phyloP scores from a whole-genome alignment of 2,888 invertebrate genomes.

The Celastrina argiolus region DNA sequence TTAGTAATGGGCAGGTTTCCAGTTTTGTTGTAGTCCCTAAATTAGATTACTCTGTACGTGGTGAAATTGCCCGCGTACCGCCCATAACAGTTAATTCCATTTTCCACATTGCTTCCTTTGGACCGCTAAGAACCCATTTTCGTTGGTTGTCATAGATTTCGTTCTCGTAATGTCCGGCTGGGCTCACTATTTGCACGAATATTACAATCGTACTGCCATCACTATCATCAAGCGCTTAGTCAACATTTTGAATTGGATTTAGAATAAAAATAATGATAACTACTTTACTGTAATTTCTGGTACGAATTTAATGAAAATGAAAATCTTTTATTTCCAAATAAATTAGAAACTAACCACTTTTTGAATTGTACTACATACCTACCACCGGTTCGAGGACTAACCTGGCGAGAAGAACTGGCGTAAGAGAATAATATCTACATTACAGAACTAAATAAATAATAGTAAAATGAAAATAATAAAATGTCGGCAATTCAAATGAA shows the following conservation, averaged over 20 bases:
- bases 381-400: too few relatives aligned
- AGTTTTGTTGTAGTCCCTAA: slow-evolving; percentile 19
- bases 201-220: not conserved
- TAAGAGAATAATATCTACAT: too few relatives aligned
- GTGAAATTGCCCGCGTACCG: slow-evolving; percentile 17
- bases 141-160: slow-evolving; percentile 3
- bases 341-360: too few relatives aligned
- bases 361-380: too few relatives aligned
- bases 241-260: not conserved
- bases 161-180: not conserved
- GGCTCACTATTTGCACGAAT: slow-evolving; percentile 1
- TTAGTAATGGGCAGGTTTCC: slow-evolving; percentile 22
- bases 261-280: too few relatives aligned
- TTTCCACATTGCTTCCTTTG: slow-evolving; percentile 17
- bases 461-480: too few relatives aligned
- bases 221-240: not conserved
- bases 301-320: too few relatives aligned
- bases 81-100: slow-evolving; percentile 17
- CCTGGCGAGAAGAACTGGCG: too few relatives aligned
- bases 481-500: too few relatives aligned
- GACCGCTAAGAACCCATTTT: slow-evolving; percentile 4
- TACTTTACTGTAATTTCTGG: too few relatives aligned
- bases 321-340: too few relatives aligned
- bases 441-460: too few relatives aligned
- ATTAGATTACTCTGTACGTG: slow-evolving; percentile 21